Evolutionary conservation across 2,888 invertebrate genomes (phyloP), one percentile per base, ranked within the genome.

Genomic region (Drosophila aldrichi): DNA sequence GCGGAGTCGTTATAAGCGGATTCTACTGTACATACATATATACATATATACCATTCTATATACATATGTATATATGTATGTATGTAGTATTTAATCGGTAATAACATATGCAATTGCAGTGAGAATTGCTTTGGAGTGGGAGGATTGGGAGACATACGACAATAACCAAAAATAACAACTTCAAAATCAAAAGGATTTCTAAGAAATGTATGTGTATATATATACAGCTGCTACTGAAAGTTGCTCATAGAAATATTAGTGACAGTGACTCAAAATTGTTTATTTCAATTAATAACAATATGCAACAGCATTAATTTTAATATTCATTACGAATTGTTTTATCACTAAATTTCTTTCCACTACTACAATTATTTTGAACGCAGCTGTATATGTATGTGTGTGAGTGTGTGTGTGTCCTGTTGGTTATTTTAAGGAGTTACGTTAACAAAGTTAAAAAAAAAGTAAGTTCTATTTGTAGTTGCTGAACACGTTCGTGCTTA

Each of bases 401-500:
- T 32, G 20, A 9, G 16, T 51, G 20, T n/a, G 12, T 62, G 38
- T 44, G 46, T 43, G 12, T 52, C 29, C 38, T 41, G 52, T 16
- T 46, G 10, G 40, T 12, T 25, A 25, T 25, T 25, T 25, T n/a
- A 20, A 14, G 38, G 32, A 14, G 18, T 10, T 41, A 54, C 41
- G 41, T n/a, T 29, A 48, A 57, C 36, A 52, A 54, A 55, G 44
- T 34, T 32, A 46, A 48, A 61, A 69, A 61, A 69, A 44, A 59
- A 67, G 55, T 64, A 56, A 51, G 55, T 52, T 56, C 60, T 72
- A 73, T 57, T 58, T 57, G 32, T 58, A 65, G 44, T 71, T 70
- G 64, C 41, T 77, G 71, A 81, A 83, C 84, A 83, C 71, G 74
- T 74, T 73, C 52, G 44, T 71, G 66, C 65, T 81, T 83, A 77